Percentiles rank a stretch among this genome's conserved stretches.
phyloP scores from a whole-genome alignment of 1,140 invertebrate species.

The Papilio machaon region DNA sequence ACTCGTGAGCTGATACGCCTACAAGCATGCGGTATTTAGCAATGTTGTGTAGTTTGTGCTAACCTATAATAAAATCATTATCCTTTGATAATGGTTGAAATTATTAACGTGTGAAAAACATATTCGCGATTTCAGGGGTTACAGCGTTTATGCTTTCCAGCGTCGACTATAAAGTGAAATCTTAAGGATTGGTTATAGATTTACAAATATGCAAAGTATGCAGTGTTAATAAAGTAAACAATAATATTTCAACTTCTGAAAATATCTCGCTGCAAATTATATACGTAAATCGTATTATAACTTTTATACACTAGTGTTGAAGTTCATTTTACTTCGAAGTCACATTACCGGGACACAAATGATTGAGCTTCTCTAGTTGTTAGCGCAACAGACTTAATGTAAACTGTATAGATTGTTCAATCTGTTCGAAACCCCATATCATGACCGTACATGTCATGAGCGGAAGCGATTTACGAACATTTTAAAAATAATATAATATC shows the following conservation, averaged over 20 bases:
- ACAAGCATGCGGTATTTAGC: too few species aligned
- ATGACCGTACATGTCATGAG: not conserved
- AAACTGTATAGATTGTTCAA: constrained; percentile 16
- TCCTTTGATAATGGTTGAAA: too few species aligned
- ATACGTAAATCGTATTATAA: not conserved
- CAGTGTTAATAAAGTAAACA: not conserved
- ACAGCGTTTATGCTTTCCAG: too few species aligned
- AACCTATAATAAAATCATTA: too few species aligned
- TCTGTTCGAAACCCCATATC: not conserved
- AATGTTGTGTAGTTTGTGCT: too few species aligned
- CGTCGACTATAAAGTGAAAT: not conserved
- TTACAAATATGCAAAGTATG: not conserved
- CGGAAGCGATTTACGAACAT: not conserved
- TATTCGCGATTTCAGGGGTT: too few species aligned
- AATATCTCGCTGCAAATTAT: not conserved
- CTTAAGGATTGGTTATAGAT: not conserved
- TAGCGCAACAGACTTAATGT: not conserved
- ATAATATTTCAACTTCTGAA: not conserved
- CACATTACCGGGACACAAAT: not conserved
- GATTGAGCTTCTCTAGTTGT: not conserved
- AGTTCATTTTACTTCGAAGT: not conserved
- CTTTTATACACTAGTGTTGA: not conserved
- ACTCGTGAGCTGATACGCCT: too few species aligned
- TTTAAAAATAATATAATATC: too few species aligned
- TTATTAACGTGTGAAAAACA: too few species aligned